phyloP scores from a whole-genome alignment of 2,888 invertebrate genomes.

The Torymus texanus region DNA sequence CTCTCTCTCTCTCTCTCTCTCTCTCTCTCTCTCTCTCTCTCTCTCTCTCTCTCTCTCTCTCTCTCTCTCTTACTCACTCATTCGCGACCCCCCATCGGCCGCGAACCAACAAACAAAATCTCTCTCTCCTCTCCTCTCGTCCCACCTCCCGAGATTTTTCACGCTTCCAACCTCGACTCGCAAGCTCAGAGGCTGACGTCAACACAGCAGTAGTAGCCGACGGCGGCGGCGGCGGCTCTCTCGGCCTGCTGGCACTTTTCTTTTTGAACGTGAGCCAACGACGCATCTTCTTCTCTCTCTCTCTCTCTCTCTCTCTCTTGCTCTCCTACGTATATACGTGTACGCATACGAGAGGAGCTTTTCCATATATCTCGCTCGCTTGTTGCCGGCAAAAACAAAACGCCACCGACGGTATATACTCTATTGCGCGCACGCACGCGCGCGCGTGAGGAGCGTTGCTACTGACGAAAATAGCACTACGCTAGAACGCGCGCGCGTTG shows the following conservation, averaged over 20 bases:
- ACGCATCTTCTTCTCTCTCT: slow-evolving; percentile 57
- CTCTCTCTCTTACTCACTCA: too few species aligned
- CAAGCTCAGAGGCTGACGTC: not conserved
- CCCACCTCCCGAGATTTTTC: not conserved
- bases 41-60: too few species aligned
- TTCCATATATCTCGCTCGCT: slow-evolving; percentile 26
- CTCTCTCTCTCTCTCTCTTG: slow-evolving; percentile 59
- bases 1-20: too few species aligned
- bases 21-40: too few species aligned
- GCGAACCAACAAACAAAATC: not conserved
- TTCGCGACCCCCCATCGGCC: too few species aligned
- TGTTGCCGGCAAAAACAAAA: too few species aligned
- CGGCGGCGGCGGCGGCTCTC: slow-evolving; percentile 40
- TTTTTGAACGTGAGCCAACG: slow-evolving; percentile 70
- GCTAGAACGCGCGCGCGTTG: too few species aligned
- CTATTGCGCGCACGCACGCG: not conserved
- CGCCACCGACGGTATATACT: too few species aligned
- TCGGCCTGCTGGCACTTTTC: slow-evolving; percentile 54
- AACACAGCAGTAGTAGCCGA: not conserved
- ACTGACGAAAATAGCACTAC: too few species aligned
- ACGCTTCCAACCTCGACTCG: not conserved
- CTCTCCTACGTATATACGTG: too few species aligned
- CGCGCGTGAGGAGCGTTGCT: too few species aligned
- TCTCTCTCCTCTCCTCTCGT: not conserved
- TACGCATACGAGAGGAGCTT: slow-evolving; percentile 10